Percentiles rank a stretch among this genome's conserved stretches.
phyloP scores from a whole-genome alignment of 2,113 vertebrate species.

The Phasianus colchicus region DNA sequence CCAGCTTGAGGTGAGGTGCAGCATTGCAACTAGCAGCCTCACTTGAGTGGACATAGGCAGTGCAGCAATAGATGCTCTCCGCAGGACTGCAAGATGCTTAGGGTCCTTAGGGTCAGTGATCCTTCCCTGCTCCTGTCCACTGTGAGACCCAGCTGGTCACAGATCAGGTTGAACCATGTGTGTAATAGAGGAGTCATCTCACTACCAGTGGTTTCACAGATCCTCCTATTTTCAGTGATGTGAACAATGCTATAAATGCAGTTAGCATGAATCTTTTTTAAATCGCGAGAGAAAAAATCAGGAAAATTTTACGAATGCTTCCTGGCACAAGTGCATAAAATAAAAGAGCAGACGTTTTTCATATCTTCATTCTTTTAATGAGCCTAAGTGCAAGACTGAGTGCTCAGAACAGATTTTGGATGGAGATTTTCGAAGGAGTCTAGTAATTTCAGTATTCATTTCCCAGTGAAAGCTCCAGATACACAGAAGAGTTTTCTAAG shows the following conservation, averaged over 20 bases:
- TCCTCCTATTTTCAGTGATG: background rate
- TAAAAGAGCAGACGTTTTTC: background rate
- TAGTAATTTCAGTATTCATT: background rate
- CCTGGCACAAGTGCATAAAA: background rate
- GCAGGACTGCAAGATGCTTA: background rate
- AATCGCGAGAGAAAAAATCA: background rate
- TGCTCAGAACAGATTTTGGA: background rate
- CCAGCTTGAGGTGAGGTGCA: accelerated
- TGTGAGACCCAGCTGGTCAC: background rate
- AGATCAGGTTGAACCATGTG: background rate
- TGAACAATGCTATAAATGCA: background rate
- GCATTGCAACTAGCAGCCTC: background rate
- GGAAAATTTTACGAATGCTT: background rate
- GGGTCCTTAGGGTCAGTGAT: background rate
- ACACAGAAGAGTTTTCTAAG: background rate
- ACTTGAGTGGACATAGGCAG: background rate
- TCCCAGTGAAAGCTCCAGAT: background rate
- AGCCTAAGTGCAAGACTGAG: background rate
- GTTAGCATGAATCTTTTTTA: background rate
- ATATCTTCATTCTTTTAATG: background rate
- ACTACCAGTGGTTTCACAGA: background rate
- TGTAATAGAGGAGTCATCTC: background rate
- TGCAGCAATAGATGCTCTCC: background rate
- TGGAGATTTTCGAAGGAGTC: background rate
- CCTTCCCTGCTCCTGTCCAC: background rate